A percentile compares a stretch with the other conserved stretches of the same genome.
phyloP scores from a whole-genome alignment of 2,113 vertebrate genomes.

The Pan paniscus region DNA sequence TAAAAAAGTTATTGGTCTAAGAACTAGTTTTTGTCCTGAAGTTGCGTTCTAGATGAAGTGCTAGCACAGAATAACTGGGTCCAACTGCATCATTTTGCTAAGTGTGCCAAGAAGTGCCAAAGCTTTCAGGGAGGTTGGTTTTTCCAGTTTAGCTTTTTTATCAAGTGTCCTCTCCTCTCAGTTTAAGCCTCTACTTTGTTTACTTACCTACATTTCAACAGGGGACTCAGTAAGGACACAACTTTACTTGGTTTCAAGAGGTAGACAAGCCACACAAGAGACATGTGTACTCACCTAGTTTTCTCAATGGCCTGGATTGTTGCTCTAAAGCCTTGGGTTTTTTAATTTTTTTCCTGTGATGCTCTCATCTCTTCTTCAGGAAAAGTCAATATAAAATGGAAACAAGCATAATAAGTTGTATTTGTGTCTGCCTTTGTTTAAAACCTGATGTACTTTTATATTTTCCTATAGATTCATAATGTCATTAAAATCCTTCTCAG shows the following conservation, averaged over 20 bases:
- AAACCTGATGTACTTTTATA: not conserved
- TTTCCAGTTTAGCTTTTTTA: not conserved
- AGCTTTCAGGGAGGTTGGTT: not conserved
- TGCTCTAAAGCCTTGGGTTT: not conserved
- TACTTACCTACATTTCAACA: not conserved
- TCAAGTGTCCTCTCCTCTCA: not conserved
- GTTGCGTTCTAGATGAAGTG: not conserved
- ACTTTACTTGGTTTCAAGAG: not conserved
- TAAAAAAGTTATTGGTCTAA: not conserved
- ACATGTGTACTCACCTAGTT: rapidly evolving
- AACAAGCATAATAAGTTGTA: not conserved
- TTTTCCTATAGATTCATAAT: constrained; percentile 87
- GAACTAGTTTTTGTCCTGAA: not conserved
- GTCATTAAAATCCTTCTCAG: constrained; percentile 89
- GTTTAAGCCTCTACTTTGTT: not conserved
- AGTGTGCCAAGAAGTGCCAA: not conserved
- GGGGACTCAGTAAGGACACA: not conserved
- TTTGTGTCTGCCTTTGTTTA: not conserved
- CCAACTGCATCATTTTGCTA: not conserved
- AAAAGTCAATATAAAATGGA: not conserved
- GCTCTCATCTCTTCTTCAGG: not conserved
- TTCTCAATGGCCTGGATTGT: not conserved
- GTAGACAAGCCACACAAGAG: not conserved
- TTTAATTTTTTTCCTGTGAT: not conserved
- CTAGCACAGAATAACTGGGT: not conserved